A percentile compares a stretch with the other conserved stretches of the same genome.
Evolutionary conservation across 2,113 vertebrate genomes (phyloP).

Genomic region (Nothoprocta pentlandii): DNA sequence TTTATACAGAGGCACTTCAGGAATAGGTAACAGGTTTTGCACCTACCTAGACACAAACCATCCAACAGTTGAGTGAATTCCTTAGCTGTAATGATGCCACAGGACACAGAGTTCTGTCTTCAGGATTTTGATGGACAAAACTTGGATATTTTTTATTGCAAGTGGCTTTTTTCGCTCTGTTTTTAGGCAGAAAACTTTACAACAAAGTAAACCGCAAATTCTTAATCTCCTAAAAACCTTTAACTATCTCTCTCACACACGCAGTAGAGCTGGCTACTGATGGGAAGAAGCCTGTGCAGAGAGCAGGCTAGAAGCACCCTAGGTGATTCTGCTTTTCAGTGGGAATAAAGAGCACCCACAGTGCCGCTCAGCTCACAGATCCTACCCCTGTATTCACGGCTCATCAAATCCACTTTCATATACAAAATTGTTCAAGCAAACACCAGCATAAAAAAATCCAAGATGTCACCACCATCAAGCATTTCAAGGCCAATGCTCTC

Average conservation of each 20-base stretch:
- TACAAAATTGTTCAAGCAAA: not conserved
- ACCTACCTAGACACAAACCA: not conserved
- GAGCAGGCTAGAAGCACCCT: fast-evolving
- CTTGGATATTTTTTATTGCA: not conserved
- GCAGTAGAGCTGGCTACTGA: not conserved
- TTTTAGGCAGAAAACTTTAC: not conserved
- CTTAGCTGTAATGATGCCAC: not conserved
- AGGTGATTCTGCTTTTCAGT: not conserved
- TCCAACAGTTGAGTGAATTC: not conserved
- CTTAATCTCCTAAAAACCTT: not conserved
- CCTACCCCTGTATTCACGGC: not conserved
- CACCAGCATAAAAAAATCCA: not conserved
- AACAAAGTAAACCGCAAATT: not conserved
- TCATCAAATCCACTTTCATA: not conserved
- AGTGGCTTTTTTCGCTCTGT: not conserved
- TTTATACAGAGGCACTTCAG: not conserved
- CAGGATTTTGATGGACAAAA: not conserved
- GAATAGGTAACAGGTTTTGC: not conserved
- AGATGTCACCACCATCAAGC: slow-evolving; percentile 43
- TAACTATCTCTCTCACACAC: not conserved
- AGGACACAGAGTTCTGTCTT: not conserved
- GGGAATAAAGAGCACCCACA: fast-evolving
- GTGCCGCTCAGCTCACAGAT: not conserved
- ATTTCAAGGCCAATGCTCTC: slow-evolving; percentile 31
- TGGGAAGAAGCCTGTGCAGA: not conserved